phyloP scores from a whole-genome alignment of 2,113 vertebrate genomes.

The Istiophorus platypterus region DNA sequence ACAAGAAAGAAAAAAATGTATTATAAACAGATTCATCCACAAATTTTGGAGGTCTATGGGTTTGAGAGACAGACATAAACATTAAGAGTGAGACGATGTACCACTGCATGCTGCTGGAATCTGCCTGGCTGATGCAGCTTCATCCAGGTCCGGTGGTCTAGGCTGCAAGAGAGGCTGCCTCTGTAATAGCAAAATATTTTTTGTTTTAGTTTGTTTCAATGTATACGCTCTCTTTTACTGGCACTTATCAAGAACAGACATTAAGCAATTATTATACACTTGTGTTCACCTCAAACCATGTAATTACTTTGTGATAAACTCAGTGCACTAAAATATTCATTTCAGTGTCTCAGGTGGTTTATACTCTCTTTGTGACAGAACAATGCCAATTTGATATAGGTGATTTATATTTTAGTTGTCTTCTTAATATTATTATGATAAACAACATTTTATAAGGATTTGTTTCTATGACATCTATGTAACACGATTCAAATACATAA shows the following conservation, averaged over 20 bases:
- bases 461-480: background rate
- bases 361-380: background rate
- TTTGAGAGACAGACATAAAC: background rate
- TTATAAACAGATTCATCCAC: background rate
- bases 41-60: background rate
- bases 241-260: background rate
- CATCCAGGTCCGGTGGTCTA: constrained; percentile 16
- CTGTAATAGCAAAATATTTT: constrained; percentile 66
- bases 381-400: background rate
- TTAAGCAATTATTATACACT: background rate
- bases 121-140: constrained; percentile 71
- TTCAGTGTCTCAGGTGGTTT: no score
- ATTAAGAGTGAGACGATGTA: constrained; percentile 31
- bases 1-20: background rate
- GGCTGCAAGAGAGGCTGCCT: constrained; percentile 75
- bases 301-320: background rate
- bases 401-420: background rate
- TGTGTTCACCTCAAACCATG: background rate
- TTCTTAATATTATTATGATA: background rate
- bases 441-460: background rate
- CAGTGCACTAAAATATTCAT: background rate
- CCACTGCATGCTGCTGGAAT: constrained; percentile 34
- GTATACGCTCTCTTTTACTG: background rate
- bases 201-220: background rate
- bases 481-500: background rate